phyloP scores from a whole-genome alignment of 1,140 invertebrate genomes.

The Brachionus koreanus region DNA sequence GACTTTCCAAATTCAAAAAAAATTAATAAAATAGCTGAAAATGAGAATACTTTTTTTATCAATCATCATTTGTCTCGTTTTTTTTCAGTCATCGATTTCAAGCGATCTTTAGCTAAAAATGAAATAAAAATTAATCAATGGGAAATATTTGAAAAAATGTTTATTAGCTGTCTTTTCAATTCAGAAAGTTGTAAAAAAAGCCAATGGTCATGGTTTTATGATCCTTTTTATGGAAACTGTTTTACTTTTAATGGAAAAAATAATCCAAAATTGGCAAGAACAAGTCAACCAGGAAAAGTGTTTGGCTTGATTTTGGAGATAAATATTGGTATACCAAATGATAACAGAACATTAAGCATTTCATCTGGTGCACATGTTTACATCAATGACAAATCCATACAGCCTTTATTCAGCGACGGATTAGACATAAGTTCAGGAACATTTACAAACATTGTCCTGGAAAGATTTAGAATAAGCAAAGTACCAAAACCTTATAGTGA shows the following conservation, averaged over 20 bases:
- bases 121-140: background rate
- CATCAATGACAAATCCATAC: background rate
- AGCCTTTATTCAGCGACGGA: background rate
- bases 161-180: background rate
- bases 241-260: conserved; percentile 12
- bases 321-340: background rate
- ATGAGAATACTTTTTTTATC: no score
- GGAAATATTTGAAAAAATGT: background rate
- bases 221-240: background rate
- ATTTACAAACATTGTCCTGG: background rate
- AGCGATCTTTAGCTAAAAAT: background rate
- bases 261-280: background rate
- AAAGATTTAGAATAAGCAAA: background rate
- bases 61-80: background rate
- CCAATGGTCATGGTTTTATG: background rate
- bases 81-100: background rate
- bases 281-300: background rate
- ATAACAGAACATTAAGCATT: background rate
- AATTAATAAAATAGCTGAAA: background rate
- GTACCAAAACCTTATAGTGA: background rate
- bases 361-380: conserved; percentile 17
- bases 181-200: background rate
- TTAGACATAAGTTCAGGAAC: background rate
- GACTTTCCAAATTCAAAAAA: background rate
- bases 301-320: conserved; percentile 4